Base-by-base conservation (phyloP, 2,113 vertebrate genomes). In the Microtus oregoni region DNA sequence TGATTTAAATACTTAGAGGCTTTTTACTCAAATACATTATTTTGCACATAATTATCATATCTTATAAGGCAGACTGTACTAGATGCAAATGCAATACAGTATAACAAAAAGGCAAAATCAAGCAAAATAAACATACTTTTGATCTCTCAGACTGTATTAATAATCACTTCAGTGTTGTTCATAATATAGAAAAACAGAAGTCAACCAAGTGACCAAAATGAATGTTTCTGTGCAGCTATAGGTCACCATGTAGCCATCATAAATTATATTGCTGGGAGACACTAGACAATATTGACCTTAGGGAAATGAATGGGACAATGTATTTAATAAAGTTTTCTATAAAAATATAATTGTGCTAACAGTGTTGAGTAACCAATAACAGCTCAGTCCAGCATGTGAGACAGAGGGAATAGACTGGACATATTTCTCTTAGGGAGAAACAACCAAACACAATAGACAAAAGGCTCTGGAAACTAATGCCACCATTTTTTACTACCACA, bases 391-490 rank as follows among this genome's bases (percentile, higher is more conserved):
- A 87, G 47, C 22, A 26, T 75, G 44, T 67, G 81, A 58, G n/a
- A 58, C 30, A 81, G 30, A 58, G 19, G 68, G 44, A 14, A 47
- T 41, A 81, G 75, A 81, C 87, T 72, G 38, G 79, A 47, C 14
- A 75, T 44, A 47, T 67, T 91, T 96, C 24, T 20, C 24, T 87
- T 58, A n/a, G n/a, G 72, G 55, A 94, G 88, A 75, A 81, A 79
- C 52, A 58, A 19, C 6, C 58, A 20, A 58, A 58, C 58, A 58
- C 19, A 38, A 55, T 44, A 65, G n/a, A 63, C 26, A 55, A 85
- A 91, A 76, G 86, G 12, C 50, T 14, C 47, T 73, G 44, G 58
- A 50, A 91, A 88, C 81, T 50, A 87, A 87, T 32, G 14, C 20
- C 47, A 76, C 63, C 38, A 82, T 44, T 89, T 83, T 55, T 78